Conservation (phyloP, 2,113 vertebrate genomes). For the Limanda limanda region DNA sequence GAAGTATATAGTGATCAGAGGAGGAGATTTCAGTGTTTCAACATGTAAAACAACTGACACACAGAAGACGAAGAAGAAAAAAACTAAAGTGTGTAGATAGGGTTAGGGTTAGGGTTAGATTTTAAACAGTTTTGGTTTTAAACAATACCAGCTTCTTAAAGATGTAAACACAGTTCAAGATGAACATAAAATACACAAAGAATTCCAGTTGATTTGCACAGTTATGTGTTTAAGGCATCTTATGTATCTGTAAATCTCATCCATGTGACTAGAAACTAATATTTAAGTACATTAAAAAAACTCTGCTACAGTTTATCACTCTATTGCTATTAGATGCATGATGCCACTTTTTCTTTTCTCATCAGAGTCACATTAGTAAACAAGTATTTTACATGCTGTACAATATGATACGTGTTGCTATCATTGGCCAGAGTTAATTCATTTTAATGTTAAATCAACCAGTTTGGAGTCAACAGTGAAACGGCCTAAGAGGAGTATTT, state of each 20-base stretch:
- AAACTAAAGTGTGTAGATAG: neutral
- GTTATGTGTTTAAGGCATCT: too few species aligned
- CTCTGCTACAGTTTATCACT: too few species aligned
- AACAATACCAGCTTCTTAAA: neutral
- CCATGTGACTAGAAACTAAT: neutral
- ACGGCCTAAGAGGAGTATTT: neutral
- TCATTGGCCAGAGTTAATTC: too few species aligned
- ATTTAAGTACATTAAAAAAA: neutral
- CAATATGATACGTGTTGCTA: too few species aligned
- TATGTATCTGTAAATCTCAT: too few species aligned
- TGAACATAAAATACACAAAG: neutral
- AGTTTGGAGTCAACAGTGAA: slow-evolving; percentile 14
- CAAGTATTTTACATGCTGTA: slow-evolving; percentile 27
- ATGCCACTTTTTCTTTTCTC: neutral
- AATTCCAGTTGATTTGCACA: neutral
- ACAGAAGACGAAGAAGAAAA: neutral
- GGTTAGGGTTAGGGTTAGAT: too few species aligned
- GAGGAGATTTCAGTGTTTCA: slow-evolving; percentile 7
- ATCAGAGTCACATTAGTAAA: slow-evolving; percentile 24
- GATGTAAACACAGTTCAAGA: neutral
- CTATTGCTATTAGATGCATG: slow-evolving; percentile 27
- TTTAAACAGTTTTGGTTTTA: neutral
- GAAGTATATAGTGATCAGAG: slow-evolving; percentile 11
- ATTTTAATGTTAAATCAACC: too few species aligned
- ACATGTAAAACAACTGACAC: neutral